phyloP scores from a whole-genome alignment of 2,113 vertebrate species.

The Mirounga angustirostris region DNA sequence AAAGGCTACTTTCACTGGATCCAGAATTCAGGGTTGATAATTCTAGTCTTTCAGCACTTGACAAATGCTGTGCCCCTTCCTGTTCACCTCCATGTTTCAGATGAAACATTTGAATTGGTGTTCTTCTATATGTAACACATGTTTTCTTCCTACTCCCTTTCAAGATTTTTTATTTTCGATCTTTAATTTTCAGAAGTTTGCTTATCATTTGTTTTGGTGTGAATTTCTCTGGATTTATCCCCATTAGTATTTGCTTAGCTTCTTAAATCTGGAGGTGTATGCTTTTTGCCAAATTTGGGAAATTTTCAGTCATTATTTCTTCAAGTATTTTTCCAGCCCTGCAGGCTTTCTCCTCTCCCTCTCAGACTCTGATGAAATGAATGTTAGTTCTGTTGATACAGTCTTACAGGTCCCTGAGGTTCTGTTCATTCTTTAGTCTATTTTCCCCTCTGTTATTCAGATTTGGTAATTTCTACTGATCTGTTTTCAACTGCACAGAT shows the following conservation, averaged over 20 bases:
- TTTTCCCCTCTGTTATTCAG: neutral
- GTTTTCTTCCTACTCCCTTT: neutral
- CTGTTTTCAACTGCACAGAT: neutral
- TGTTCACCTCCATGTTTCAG: neutral
- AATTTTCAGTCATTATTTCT: neutral
- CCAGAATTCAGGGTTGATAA: neutral
- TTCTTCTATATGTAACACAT: neutral
- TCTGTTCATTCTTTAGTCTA: neutral
- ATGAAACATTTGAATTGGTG: neutral
- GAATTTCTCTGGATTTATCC: neutral
- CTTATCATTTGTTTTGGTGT: neutral
- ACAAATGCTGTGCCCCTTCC: neutral
- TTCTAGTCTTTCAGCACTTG: neutral
- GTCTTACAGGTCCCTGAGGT: neutral
- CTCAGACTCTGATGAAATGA: neutral
- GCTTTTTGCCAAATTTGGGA: neutral
- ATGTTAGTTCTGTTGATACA: neutral
- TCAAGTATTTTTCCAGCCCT: neutral
- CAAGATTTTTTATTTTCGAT: neutral
- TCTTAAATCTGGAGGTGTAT: neutral
- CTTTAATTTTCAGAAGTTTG: neutral
- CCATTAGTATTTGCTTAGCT: neutral
- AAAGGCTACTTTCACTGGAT: neutral
- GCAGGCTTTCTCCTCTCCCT: neutral
- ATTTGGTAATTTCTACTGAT: neutral